Percentiles rank a stretch among this genome's conserved stretches.
phyloP scores from a whole-genome alignment of 2,113 vertebrate species.

The Ailuropoda melanoleuca region DNA sequence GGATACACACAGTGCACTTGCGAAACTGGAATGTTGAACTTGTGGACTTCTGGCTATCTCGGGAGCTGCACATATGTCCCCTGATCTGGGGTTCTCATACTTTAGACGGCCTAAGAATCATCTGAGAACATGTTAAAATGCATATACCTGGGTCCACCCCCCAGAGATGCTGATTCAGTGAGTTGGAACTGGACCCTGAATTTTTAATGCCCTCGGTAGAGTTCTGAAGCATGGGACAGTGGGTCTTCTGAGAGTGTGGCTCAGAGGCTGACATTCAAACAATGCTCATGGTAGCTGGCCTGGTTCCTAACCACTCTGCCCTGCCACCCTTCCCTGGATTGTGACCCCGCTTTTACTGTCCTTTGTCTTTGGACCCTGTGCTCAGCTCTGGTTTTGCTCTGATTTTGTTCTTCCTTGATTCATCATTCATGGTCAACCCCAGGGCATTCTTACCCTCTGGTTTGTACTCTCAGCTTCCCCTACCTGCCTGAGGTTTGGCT shows the following conservation, averaged over 20 bases:
- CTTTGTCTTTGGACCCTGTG: background rate
- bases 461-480: background rate
- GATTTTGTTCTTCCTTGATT: background rate
- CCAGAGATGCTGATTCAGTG: background rate
- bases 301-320: fast-evolving
- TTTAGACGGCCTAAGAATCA: background rate
- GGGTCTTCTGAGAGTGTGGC: background rate
- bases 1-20: background rate
- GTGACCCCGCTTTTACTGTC: background rate
- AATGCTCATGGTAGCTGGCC: background rate
- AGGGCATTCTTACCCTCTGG: background rate
- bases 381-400: background rate
- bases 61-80: background rate
- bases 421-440: background rate
- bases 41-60: background rate
- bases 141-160: background rate
- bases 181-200: background rate
- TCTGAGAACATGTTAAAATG: background rate
- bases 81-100: background rate
- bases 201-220: too few relatives aligned
- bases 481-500: background rate
- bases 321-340: background rate
- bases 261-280: background rate
- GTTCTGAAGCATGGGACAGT: background rate
- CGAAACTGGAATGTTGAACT: background rate